These are phyloP conservation scores for Aphelinus atriplicis DNA, from an alignment of 1,140 invertebrate genomes.

Conservation along the genomic window DNA sequence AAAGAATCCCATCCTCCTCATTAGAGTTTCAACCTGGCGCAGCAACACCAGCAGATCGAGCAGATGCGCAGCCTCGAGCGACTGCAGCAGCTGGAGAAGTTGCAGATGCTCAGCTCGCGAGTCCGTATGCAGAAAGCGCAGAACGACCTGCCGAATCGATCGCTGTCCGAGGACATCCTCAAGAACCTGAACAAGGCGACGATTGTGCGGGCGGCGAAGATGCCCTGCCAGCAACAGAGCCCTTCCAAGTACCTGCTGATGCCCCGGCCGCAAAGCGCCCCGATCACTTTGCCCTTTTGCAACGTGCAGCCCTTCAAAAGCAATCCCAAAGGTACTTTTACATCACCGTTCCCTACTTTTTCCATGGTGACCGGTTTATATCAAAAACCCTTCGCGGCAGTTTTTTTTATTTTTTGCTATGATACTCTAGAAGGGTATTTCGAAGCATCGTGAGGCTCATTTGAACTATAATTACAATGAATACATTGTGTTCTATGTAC, in stretches of 20 bases:
- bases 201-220: background rate
- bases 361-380: background rate
- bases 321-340: constrained; percentile 24
- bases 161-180: constrained; percentile 21
- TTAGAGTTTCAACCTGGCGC: background rate
- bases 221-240: background rate
- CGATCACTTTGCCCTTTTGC: constrained; percentile 28
- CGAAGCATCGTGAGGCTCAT: no score
- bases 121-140: background rate
- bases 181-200: background rate
- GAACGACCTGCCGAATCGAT: background rate
- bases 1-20: no score
- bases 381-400: no score
- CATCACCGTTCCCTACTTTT: background rate
- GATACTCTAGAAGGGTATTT: no score
- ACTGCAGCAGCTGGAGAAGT: constrained; percentile 13
- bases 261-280: background rate
- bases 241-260: constrained; percentile 27
- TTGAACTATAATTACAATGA: no score
- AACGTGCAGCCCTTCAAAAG: constrained; percentile 24
- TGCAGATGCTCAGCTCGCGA: background rate
- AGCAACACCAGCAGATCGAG: constrained; percentile 18
- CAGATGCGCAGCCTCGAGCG: constrained; percentile 16
- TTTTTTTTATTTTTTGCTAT: no score
- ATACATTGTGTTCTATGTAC: no score